These are phyloP conservation scores for Rhynchophorus ferrugineus DNA, from an alignment of 1,140 invertebrate species.

Conservation along the genomic window DNA sequence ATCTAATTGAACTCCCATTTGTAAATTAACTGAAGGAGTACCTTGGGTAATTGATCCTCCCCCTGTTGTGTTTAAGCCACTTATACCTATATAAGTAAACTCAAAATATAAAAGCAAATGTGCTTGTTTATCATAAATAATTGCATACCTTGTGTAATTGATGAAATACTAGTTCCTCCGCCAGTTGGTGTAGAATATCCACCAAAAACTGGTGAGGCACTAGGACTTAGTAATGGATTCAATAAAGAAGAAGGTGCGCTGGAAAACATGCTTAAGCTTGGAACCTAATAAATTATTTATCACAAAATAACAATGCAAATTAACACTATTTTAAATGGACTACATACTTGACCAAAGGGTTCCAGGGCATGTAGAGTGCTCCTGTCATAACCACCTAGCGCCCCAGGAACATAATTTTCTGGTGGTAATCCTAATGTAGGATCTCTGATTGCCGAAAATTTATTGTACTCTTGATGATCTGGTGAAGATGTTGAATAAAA, in stretches of 20 bases:
- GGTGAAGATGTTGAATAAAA: constrained; percentile 19
- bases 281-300: constrained; percentile 30
- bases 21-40: constrained; percentile 48
- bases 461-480: constrained; percentile 21
- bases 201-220: constrained; percentile 35
- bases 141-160: constrained; percentile 39
- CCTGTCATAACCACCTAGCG: constrained; percentile 20
- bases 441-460: constrained; percentile 18
- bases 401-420: constrained; percentile 22
- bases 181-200: constrained; percentile 31
- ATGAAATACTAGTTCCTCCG: constrained; percentile 33
- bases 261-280: constrained; percentile 32
- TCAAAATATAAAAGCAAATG: neutral
- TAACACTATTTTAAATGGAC: no score
- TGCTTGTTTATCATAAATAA: neutral
- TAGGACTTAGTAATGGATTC: constrained; percentile 29
- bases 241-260: constrained; percentile 29
- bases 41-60: constrained; percentile 71
- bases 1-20: constrained; percentile 34
- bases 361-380: constrained; percentile 29
- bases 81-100: constrained; percentile 43
- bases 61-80: constrained; percentile 51
- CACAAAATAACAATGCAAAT: no score
- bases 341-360: constrained; percentile 18
- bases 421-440: constrained; percentile 27